Percentiles rank a stretch among this genome's conserved stretches.
These are phyloP conservation scores for Platysternon megacephalum DNA, from an alignment of 2,113 vertebrate species.

Conservation along the genomic window DNA sequence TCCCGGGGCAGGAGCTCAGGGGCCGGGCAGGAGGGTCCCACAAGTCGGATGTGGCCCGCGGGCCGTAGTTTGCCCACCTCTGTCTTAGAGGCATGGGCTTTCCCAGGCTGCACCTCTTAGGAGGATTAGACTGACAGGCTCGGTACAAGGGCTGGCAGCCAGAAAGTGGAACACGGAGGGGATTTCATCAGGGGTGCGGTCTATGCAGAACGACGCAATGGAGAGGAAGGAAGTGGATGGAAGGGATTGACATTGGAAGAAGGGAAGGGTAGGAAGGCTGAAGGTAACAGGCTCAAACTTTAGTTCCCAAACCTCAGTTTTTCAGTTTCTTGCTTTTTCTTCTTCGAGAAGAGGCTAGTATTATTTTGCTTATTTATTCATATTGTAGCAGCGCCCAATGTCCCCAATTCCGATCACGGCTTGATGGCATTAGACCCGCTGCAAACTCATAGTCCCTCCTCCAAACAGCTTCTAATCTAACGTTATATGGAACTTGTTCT, in stretches of 20 bases:
- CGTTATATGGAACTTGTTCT: background rate
- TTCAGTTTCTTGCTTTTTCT: background rate
- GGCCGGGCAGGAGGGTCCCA: too few species aligned
- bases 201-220: background rate
- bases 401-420: background rate
- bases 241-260: background rate
- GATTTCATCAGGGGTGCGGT: background rate
- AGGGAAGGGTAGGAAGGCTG: background rate
- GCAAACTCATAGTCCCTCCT: background rate
- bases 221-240: background rate
- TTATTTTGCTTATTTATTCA: background rate
- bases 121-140: background rate
- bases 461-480: background rate
- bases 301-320: background rate
- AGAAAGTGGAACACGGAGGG: background rate
- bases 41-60: too few species aligned
- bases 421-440: background rate
- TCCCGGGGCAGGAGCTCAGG: too few species aligned
- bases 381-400: background rate
- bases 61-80: too few species aligned
- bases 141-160: background rate
- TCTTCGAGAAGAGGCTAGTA: background rate
- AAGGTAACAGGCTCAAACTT: background rate
- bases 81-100: background rate
- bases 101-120: background rate